A percentile compares a stretch with the other conserved stretches of the same genome.
Conservation (phyloP, 2,113 vertebrate species). For the Hemibagrus wyckioides region DNA sequence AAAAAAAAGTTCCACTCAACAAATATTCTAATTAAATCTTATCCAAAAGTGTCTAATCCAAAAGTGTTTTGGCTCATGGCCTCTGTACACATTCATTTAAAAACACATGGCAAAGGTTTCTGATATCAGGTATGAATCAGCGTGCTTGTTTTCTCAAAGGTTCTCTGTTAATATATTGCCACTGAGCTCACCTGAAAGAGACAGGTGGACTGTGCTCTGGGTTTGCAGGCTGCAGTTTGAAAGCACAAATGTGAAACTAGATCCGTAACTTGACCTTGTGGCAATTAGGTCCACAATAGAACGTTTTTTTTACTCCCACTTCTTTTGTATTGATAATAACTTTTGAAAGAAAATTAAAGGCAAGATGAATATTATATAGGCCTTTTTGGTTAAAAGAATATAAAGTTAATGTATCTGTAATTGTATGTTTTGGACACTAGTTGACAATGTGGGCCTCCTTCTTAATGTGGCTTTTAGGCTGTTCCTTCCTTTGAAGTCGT, state of each 20-base stretch:
- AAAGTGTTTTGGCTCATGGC: neutral
- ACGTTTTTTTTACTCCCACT: slow-evolving; percentile 60
- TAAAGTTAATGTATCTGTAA: slow-evolving; percentile 4
- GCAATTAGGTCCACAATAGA: slow-evolving; percentile 79
- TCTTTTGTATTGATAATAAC: slow-evolving; percentile 73
- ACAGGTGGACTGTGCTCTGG: slow-evolving; percentile 72
- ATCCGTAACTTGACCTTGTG: slow-evolving; percentile 73
- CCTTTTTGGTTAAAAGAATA: slow-evolving; percentile 32
- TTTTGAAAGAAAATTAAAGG: slow-evolving; percentile 66
- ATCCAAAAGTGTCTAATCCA: neutral
- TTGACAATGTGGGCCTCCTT: slow-evolving; percentile 19
- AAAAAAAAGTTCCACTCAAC: slow-evolving; percentile 56
- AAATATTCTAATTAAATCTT: neutral
- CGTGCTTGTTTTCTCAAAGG: slow-evolving; percentile 59
- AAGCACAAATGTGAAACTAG: slow-evolving; percentile 75
- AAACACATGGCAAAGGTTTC: slow-evolving; percentile 17
- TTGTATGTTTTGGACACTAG: slow-evolving; percentile 9
- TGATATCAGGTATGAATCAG: slow-evolving; percentile 22
- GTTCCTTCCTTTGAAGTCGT: slow-evolving; percentile 55
- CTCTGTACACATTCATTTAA: neutral
- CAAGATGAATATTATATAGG: slow-evolving; percentile 54
- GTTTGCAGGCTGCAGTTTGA: slow-evolving; percentile 72
- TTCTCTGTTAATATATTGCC: slow-evolving; percentile 73
- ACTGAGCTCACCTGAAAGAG: slow-evolving; percentile 71
- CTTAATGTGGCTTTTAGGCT: slow-evolving; percentile 35